Evolutionary conservation across 23 tunicate species (phyloP).

Genomic region (Styela plicata): DNA sequence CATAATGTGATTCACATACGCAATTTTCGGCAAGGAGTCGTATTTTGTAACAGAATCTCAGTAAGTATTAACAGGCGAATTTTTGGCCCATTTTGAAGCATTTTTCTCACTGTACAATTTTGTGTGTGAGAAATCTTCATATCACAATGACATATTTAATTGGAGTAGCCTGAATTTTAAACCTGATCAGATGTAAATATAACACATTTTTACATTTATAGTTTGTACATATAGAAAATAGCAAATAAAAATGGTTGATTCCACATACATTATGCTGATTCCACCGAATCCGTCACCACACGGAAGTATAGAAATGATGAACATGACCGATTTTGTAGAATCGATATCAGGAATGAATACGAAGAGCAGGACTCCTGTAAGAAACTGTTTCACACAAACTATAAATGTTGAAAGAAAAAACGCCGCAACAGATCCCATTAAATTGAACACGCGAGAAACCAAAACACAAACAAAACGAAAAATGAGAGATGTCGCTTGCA

Average conservation of each 20-base stretch:
- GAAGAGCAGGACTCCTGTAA: neutral
- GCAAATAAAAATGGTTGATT: neutral
- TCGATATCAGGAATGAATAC: neutral
- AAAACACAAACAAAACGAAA: neutral
- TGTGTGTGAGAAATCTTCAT: too few species aligned
- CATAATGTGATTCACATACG: too few species aligned
- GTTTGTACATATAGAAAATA: neutral
- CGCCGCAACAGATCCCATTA: neutral
- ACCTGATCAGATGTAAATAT: too few species aligned
- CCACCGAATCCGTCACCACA: neutral
- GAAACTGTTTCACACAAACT: neutral
- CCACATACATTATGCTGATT: neutral
- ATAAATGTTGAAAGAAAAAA: neutral
- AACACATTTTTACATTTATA: too few species aligned
- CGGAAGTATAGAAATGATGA: neutral
- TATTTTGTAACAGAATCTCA: too few species aligned
- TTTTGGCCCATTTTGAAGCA: too few species aligned
- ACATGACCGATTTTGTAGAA: neutral
- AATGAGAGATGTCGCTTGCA: neutral
- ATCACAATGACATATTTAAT: too few species aligned
- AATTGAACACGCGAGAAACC: neutral
- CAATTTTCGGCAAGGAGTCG: too few species aligned
- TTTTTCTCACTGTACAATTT: too few species aligned
- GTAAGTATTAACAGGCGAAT: too few species aligned
- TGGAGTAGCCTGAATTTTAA: too few species aligned